Percentiles rank a stretch among this genome's conserved stretches.
phyloP scores from a whole-genome alignment of 2,888 invertebrate species.

The Dioctria rufipes region DNA sequence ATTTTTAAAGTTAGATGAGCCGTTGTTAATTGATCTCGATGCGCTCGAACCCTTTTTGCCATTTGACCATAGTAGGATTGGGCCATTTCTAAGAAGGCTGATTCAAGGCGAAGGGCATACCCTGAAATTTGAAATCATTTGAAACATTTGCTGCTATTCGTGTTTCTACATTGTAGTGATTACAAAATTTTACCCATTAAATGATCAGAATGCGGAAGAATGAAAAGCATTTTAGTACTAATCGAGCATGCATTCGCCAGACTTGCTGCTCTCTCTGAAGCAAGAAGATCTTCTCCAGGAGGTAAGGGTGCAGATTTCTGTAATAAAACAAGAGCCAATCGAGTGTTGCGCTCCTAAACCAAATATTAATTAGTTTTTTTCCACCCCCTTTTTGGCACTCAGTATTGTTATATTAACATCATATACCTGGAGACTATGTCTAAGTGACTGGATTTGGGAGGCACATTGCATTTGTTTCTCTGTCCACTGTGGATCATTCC shows the following conservation, averaged over 20 bases:
- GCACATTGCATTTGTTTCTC: constrained; percentile 96
- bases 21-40: constrained; percentile 90
- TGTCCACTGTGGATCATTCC: constrained; percentile 95
- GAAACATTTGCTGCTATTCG: neutral
- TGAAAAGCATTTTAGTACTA: constrained; percentile 92
- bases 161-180: neutral
- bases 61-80: constrained; percentile 94
- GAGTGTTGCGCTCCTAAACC: constrained; percentile 72
- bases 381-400: neutral
- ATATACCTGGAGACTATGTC: constrained; percentile 71
- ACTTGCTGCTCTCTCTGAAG: constrained; percentile 91
- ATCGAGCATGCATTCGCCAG: constrained; percentile 94
- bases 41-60: constrained; percentile 87
- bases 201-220: constrained; percentile 92
- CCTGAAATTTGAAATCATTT: constrained; percentile 63
- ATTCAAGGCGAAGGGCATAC: constrained; percentile 86
- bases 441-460: constrained; percentile 86
- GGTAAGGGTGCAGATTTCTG: constrained; percentile 87
- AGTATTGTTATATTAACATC: neutral
- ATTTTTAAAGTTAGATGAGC: constrained; percentile 94
- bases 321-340: constrained; percentile 90
- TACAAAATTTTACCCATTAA: constrained; percentile 73
- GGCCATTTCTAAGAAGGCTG: constrained; percentile 93
- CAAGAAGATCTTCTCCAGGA: constrained; percentile 84
- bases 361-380: neutral